phyloP scores from a whole-genome alignment of 1,140 invertebrate species.

The Scaptomyza graminum region DNA sequence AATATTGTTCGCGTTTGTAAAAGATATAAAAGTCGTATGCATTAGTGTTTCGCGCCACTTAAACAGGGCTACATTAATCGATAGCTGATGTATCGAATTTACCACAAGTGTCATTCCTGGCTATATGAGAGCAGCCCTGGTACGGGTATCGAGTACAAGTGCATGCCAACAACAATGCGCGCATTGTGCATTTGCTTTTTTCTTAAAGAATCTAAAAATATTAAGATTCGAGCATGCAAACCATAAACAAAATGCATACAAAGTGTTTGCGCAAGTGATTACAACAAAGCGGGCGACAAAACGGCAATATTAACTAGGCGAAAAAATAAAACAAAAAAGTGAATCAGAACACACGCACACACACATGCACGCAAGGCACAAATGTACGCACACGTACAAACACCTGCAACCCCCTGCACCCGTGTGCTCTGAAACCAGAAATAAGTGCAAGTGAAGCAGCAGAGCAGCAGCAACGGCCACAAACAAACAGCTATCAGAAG shows the following conservation, averaged over 20 bases:
- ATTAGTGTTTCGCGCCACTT: neutral
- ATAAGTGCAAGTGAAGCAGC: constrained; percentile 77
- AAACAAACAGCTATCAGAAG: constrained; percentile 37
- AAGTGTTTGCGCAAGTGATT: neutral
- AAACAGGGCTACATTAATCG: neutral
- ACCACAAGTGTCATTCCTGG: constrained; percentile 13
- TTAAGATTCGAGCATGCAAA: constrained; percentile 5
- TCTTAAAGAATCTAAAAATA: constrained; percentile 34
- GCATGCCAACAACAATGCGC: constrained; percentile 67
- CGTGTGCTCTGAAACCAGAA: constrained; percentile 58
- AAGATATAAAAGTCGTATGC: too few species aligned
- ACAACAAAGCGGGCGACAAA: neutral
- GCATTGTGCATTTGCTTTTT: constrained; percentile 57
- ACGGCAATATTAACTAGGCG: constrained; percentile 1
- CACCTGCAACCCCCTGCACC: constrained; percentile 43
- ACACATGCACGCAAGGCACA: constrained; percentile 22
- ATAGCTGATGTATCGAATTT: neutral
- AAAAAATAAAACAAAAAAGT: constrained; percentile 46
- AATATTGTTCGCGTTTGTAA: too few species aligned
- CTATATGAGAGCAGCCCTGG: constrained; percentile 17
- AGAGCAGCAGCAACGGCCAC: constrained; percentile 27
- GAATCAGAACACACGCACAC: constrained; percentile 69
- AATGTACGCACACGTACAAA: constrained; percentile 23
- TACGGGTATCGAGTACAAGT: constrained; percentile 56
- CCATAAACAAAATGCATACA: neutral